phyloP scores from a whole-genome alignment of 2,797 vertebrate genomes.

The Chiloscyllium punctatum region DNA sequence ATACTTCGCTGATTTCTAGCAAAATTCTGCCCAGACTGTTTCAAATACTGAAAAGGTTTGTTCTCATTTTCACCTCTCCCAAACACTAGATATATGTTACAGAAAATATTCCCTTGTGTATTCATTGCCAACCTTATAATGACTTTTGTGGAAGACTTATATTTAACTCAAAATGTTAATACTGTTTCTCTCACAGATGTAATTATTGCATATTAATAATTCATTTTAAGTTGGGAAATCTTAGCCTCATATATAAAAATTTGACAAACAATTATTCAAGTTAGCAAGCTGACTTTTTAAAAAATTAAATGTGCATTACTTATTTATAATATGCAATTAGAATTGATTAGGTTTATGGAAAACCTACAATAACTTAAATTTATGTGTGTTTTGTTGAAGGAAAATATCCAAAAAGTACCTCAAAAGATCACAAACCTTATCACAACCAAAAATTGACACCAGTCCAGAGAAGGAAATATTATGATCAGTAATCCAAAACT shows the following conservation, averaged over 20 bases:
- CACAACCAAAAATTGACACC: not conserved
- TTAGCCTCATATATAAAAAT: not conserved
- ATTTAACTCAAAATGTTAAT: too few species aligned
- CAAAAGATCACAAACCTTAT: not conserved
- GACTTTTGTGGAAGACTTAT: too few species aligned
- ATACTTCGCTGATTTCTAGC: too few species aligned
- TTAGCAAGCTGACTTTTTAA: not conserved
- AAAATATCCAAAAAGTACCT: not conserved
- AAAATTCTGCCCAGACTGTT: too few species aligned
- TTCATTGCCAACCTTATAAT: not conserved
- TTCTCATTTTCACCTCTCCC: not conserved
- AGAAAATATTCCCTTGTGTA: not conserved
- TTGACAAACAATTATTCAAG: not conserved
- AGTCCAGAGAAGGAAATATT: not conserved
- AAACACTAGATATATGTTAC: not conserved
- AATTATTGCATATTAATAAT: conserved; percentile 24
- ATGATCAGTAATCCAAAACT: not conserved
- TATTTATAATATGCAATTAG: conserved; percentile 20
- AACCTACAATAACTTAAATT: not conserved
- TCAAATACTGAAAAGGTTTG: too few species aligned
- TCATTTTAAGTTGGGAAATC: not conserved
- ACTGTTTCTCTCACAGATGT: too few species aligned
- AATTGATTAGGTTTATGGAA: not conserved
- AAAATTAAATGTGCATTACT: conserved; percentile 11
- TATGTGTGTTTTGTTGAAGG: not conserved